Conservation (phyloP, 2,797 vertebrate species). For the Sebastes elongatus region DNA sequence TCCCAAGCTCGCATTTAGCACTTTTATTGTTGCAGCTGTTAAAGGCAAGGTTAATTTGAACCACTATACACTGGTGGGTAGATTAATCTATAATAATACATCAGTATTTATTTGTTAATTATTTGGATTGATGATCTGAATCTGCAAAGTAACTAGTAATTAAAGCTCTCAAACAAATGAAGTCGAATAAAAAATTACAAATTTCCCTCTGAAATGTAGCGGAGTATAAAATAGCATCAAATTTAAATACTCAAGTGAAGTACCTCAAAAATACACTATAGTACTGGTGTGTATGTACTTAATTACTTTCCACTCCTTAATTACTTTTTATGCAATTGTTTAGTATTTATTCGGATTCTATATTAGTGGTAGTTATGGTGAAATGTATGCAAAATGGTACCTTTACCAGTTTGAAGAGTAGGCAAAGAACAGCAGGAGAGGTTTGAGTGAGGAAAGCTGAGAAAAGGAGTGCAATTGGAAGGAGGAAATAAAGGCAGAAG, state of each 20-base stretch:
- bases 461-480: constrained; percentile 7
- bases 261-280: neutral
- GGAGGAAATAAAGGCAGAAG: constrained; percentile 17
- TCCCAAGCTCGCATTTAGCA: neutral
- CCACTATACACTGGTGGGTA: neutral
- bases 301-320: too few species aligned
- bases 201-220: neutral
- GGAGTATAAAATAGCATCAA: too few species aligned
- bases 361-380: neutral
- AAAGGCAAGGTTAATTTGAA: neutral
- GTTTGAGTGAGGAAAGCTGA: constrained; percentile 36
- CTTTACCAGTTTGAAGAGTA: constrained; percentile 46
- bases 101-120: neutral
- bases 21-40: neutral
- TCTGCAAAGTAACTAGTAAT: neutral
- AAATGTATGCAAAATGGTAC: constrained; percentile 19
- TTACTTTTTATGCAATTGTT: neutral
- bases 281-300: too few species aligned
- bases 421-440: constrained; percentile 44
- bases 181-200: neutral
- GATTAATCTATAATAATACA: neutral
- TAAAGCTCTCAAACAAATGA: neutral
- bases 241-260: neutral
- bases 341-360: neutral
- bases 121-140: neutral